Conservation (phyloP, 2,797 vertebrate genomes). For the Chelon auratus region DNA sequence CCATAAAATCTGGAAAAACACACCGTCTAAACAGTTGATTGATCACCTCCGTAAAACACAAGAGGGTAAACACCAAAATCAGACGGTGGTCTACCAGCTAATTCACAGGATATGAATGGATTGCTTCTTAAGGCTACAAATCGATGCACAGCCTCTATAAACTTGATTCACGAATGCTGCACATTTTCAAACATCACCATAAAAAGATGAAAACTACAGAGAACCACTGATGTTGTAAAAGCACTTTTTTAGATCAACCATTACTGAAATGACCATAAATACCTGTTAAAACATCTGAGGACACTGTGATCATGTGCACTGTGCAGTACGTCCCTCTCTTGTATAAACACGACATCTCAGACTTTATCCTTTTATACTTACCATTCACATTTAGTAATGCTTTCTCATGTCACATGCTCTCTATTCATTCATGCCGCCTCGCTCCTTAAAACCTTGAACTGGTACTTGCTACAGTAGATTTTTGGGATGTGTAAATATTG, state of each 20-base stretch:
- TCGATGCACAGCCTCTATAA: background rate
- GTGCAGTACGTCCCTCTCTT: background rate
- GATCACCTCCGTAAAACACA: background rate
- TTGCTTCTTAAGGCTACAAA: background rate
- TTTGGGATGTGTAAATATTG: conserved; percentile 24
- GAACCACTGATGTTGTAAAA: background rate
- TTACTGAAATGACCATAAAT: background rate
- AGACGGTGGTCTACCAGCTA: background rate
- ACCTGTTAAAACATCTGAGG: background rate
- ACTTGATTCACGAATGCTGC: background rate
- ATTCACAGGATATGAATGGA: background rate
- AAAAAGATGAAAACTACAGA: background rate
- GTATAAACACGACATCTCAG: background rate
- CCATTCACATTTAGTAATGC: background rate
- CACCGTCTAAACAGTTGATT: conserved; percentile 10
- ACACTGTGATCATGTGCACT: background rate
- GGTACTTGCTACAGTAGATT: background rate
- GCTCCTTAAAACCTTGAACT: background rate
- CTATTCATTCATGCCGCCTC: background rate
- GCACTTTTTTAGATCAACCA: background rate
- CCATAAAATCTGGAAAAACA: background rate
- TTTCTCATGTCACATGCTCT: background rate
- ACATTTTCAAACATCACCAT: background rate
- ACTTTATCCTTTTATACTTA: background rate
- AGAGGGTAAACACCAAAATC: background rate